Evolutionary conservation across 2,888 invertebrate species (phyloP), one percentile per base, ranked within the genome.

Genomic region (Hyalella azteca): DNA sequence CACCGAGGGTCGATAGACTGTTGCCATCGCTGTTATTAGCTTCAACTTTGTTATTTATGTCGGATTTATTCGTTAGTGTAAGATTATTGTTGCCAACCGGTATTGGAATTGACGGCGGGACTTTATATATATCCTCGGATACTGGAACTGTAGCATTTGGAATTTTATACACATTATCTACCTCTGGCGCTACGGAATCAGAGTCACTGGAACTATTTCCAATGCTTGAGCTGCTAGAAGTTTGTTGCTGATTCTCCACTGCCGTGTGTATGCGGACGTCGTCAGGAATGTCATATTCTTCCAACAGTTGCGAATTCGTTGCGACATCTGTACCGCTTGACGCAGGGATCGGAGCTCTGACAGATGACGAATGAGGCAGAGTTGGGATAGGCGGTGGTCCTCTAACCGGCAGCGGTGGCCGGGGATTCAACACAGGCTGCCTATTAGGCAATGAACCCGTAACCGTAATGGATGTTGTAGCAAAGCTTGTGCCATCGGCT

Each of bases 201-300:
- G 66, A 9, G 7, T 32, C 32, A n/a, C 5, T 15, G 3, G 66
- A 13, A 13, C 19, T 66, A 15, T 2, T 66, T 36, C n/a, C 66
- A 36, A n/a, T 19, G 36, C 36, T 36, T 22, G 13, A 4, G 19
- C 36, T 36, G 66, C 36, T 45, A 9, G n/a, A n/a, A 54, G 54
- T 54, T 54, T 1, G 73, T 36, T 29, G 22, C n/a, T 4, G 26
- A 13, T 75, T 75, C 5, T 0, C 45, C 7, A 15, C 75, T 1
- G 26, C 11, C 3, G 5, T 3, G 13, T 41, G 9, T 39, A 13
- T 11, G 36, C n/a, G 15, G 1, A 75, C 40, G 15, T 75, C 41
- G 41, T 75, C 75, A 19, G 75, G 75, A 75, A 75, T 39, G 29
- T 75, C 75, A 29, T 75, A 75, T 41, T 75, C 75, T 45, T 75